Base-by-base conservation (phyloP, 1,140 invertebrate genomes). In the Cydia fagiglandana region DNA sequence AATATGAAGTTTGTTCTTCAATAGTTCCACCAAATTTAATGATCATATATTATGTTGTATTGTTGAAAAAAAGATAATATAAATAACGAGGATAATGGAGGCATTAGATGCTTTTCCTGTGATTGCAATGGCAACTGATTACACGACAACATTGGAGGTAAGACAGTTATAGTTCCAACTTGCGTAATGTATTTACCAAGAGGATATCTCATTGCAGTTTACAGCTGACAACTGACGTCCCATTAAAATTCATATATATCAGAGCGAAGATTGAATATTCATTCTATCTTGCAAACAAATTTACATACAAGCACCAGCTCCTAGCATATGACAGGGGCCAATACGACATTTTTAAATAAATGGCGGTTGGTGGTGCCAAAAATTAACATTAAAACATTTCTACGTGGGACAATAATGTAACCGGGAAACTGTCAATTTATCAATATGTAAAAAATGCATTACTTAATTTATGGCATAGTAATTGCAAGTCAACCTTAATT, bases 231-330 rank as follows among this genome's bases (percentile, higher is more conserved):
- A n/a, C 24, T 24, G 56, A 61, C 56, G 24, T 20, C 56, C 20
- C 56, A 61, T 61, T 61, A 61, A 61, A 61, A 61, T 61, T 61
- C 56, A 61, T 61, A n/a, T n/a, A 56, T 56, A 56, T 56, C 53
- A 56, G 53, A 61, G 20, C 56, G 10, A 24, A 24, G 56, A 61
- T 24, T 61, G 56, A 61, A 61, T 61, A 61, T 61, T 61, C 56
- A 61, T 61, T 61, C 9, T 24, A 61, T 61, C 56, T 61, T n/a
- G 15, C 56, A 24, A 24, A 61, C 3, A 7, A 61, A 61, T 61
- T 61, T 61, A 24, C 56, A 61, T 61, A 61, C 56, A 61, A 24
- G 56, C 17, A 7, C 12, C 17, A 61, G 20, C 12, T 13, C 45
- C 45, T 47, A 47, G 20, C 15, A 50, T n/a, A 20, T 10, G 56